Evolutionary conservation across 2,888 invertebrate genomes (phyloP), one percentile per base, ranked within the genome.

Genomic region (Acanthopleura granulata): DNA sequence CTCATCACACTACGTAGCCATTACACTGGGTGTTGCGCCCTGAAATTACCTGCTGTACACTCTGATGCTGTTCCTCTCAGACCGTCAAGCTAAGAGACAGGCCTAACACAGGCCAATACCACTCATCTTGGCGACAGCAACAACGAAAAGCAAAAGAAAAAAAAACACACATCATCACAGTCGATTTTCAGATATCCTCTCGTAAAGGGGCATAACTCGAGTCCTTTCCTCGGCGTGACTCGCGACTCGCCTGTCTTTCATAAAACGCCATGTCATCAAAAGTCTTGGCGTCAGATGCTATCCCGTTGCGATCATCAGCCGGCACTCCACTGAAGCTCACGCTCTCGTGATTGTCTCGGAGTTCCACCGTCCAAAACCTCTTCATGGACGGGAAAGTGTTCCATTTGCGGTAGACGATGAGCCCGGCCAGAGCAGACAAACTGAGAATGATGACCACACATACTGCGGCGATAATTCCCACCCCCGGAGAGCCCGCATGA

Each of bases 301-400:
- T 57, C 22, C 57, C 57, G 25, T 27, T 27, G 25, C 25, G 66
- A 1, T 77, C 77, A 0, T 76, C 77, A 16, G 85, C 86, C 0
- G 85, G 83, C 14, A 86, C 80, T 0, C 83, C 77, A 75, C 83
- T 86, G 75, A 88, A 87, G 74, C 84, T 86, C n/a, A 87, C 86
- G 1, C 84, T 80, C 30, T 87, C 88, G 14, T 84, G 84, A 51
- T 86, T 86, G 14, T 86, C 84, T 62, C 85, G 84, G 16, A 87
- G 81, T 73, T 87, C 87, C 15, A 87, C 83, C 0, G 87, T 87
- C 86, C 86, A 87, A 80, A 87, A 87, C 4, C 85, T 85, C 22
- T 82, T 78, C 29, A 77, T 69, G 29, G 74, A 74, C 0, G 83
- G 83, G 75, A 78, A 80, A 49, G 78, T 78, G 30, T 76, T 75